Conservation (phyloP, 2,113 vertebrate species). For the Diadophis punctatus region DNA sequence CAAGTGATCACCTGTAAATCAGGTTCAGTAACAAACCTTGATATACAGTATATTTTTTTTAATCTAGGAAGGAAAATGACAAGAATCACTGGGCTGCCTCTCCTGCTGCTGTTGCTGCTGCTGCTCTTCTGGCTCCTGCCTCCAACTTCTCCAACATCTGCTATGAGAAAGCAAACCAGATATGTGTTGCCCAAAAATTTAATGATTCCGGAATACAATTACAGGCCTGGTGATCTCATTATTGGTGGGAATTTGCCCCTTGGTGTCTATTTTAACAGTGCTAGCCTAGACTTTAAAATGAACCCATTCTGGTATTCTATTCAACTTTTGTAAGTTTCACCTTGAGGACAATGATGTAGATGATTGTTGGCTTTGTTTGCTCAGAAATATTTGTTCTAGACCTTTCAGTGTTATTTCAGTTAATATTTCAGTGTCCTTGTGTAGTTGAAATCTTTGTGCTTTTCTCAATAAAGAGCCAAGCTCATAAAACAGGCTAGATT, state of each 20-base stretch:
- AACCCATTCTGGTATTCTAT: background rate
- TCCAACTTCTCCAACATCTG: too few species aligned
- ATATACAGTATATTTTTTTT: too few species aligned
- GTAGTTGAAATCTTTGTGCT: background rate
- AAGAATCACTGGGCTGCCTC: too few species aligned
- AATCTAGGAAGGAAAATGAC: too few species aligned
- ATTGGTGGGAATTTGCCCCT: background rate
- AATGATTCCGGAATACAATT: background rate
- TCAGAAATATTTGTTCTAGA: background rate
- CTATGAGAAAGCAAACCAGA: too few species aligned
- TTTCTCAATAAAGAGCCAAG: background rate
- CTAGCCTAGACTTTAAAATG: background rate
- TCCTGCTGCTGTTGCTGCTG: too few species aligned
- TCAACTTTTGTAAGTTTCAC: background rate
- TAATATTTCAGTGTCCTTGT: background rate
- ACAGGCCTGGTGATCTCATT: background rate
- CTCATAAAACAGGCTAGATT: background rate
- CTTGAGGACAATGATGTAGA: background rate
- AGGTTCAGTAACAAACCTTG: too few species aligned
- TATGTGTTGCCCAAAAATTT: too few species aligned
- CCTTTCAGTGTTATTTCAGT: too few species aligned
- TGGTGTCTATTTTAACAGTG: accelerated
- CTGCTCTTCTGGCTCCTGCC: too few species aligned
- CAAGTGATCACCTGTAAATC: too few species aligned
- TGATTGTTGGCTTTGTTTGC: background rate